Percentiles rank a stretch among this genome's conserved stretches.
phyloP scores from a whole-genome alignment of 2,797 vertebrate genomes.

The Myotis daubentonii region DNA sequence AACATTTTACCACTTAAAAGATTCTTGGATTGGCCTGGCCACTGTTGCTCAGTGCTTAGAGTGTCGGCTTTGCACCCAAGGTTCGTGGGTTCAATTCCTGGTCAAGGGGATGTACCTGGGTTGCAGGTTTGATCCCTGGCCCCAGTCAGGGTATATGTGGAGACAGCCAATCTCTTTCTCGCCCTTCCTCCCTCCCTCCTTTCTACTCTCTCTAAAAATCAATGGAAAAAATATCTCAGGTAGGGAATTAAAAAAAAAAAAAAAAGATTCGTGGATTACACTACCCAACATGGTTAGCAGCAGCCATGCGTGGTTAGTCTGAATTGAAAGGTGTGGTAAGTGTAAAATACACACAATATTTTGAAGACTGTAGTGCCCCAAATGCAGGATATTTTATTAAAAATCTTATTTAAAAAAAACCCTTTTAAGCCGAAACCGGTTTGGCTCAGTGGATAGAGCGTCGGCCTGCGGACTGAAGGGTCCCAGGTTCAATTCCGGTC shows the following conservation, averaged over 20 bases:
- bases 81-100: not conserved
- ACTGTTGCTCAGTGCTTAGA: too few species aligned
- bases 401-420: not conserved
- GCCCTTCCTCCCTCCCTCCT: not conserved
- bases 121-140: too few species aligned
- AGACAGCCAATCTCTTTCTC: not conserved
- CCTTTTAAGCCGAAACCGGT: too few species aligned
- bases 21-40: not conserved
- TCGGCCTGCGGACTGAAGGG: too few species aligned
- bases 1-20: slow-evolving; percentile 5
- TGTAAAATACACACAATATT: not conserved
- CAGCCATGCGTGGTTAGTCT: not conserved
- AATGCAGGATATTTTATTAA: not conserved
- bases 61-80: too few species aligned
- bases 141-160: too few species aligned
- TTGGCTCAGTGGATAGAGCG: too few species aligned
- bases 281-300: not conserved
- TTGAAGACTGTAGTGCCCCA: not conserved
- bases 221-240: not conserved
- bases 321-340: not conserved
- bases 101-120: not conserved
- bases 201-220: not conserved
- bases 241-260: not conserved
- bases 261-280: not conserved
- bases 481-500: too few species aligned